Base-by-base conservation (phyloP, 2,888 invertebrate genomes). In the Achlya flavicornis region DNA sequence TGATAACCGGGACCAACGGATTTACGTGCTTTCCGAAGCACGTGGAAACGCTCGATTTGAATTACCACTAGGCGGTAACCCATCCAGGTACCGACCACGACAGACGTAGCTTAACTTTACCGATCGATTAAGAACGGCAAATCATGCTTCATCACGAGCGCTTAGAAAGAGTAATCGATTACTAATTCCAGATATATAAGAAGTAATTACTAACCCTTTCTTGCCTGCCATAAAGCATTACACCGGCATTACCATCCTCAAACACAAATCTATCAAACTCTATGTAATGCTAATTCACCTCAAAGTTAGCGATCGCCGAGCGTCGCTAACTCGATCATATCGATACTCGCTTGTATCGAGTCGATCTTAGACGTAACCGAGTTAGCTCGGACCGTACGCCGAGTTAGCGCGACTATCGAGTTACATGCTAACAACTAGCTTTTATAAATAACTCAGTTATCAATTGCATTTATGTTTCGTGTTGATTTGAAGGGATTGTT, bases 341-440 rank as follows among this genome's bases (percentile, higher is more conserved):
- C 38, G 43, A 32, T 61, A 64, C 65, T 58, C 57, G 33, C 8
- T 63, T 65, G 67, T 68, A 69, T 65, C 65, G 63, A 68, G 63
- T 61, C 63, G 63, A 65, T 67, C 69, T 67, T 64, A 69, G 72
- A 67, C 66, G 67, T 76, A 79, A 79, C 64, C 64, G 57, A 64
- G 72, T 79, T 77, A 79, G 64, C 67, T 64, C 65, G 73, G 76
- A 68, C 76, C 58, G 66, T 62, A 58, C 58, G 58, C 60, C 43
- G 14, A 60, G 38, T 43, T 60, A 68, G 63, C 64, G 64, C 64
- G 66, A 41, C 64, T 70, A 79, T 79, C 66, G 72, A 76, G 74
- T 78, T 78, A 75, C 60, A 38, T 43, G 66, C 65, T 63, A 65
- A 64, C 62, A 68, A 65, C 69, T 66, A 61, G 67, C 53, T 64